These are phyloP conservation scores for Synergus itoensis DNA, from an alignment of 2,888 invertebrate species.

Conservation along the genomic window DNA sequence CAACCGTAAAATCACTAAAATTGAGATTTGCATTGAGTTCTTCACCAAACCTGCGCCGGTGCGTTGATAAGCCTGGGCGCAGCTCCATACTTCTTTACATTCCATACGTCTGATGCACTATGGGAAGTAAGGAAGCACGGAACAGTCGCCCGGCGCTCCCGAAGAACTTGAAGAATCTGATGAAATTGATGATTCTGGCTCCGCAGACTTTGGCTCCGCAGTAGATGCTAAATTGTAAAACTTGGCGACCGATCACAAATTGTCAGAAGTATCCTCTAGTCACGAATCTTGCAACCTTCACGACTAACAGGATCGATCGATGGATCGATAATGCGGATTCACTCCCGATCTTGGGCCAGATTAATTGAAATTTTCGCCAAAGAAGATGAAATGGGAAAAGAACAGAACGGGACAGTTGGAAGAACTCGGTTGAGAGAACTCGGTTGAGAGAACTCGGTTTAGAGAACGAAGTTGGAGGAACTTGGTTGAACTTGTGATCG, in stretches of 20 bases:
- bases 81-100: slow-evolving; percentile 99
- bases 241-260: background rate
- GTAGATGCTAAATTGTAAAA: background rate
- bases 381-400: too few species aligned
- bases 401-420: too few species aligned
- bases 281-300: background rate
- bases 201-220: background rate
- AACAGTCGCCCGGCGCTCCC: slow-evolving; percentile 82
- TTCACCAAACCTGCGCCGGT: background rate
- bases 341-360: slow-evolving; percentile 1
- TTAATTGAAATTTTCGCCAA: background rate
- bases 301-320: background rate
- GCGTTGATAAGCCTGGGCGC: slow-evolving; percentile 68
- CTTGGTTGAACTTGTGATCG: slow-evolving; percentile 19
- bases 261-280: background rate
- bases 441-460: background rate
- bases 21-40: background rate
- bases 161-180: slow-evolving; percentile 15
- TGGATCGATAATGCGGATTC: background rate
- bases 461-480: background rate
- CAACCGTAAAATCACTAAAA: slow-evolving; percentile 14
- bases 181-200: background rate
- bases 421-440: background rate
- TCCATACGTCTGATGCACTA: slow-evolving; percentile 93
- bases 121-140: slow-evolving; percentile 98